Percentiles rank a stretch among this genome's conserved stretches.
These are phyloP conservation scores for Dufourea novaeangliae DNA, from an alignment of 1,140 invertebrate genomes.

Conservation along the genomic window DNA sequence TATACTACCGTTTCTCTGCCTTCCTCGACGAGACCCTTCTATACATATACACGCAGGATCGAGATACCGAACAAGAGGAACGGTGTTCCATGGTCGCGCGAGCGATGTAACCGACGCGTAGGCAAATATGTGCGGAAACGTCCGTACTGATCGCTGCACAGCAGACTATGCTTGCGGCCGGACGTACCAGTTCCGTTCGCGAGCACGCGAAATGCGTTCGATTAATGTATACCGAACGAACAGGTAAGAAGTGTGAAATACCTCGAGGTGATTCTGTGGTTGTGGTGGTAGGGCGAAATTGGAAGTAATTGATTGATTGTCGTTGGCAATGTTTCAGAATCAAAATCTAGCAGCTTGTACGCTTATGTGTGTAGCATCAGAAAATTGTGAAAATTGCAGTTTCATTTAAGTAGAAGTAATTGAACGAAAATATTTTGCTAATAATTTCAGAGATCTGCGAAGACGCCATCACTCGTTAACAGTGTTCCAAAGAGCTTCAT, in stretches of 20 bases:
- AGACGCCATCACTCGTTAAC: no score
- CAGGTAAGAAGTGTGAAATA: slow-evolving; percentile 23
- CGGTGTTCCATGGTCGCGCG: slow-evolving; percentile 14
- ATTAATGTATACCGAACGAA: slow-evolving; percentile 8
- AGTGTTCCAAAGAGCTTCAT: no score
- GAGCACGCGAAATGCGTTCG: slow-evolving; percentile 47
- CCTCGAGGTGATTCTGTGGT: neutral
- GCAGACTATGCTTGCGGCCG: slow-evolving; percentile 69
- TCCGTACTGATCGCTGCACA: slow-evolving; percentile 56
- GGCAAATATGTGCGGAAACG: slow-evolving; percentile 67
- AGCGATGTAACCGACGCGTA: slow-evolving; percentile 58
- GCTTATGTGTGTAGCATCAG: no score
- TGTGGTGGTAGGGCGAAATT: no score
- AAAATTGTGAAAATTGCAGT: no score
- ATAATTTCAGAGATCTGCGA: no score
- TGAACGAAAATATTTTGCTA: no score
- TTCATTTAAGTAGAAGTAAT: no score
- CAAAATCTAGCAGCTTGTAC: no score
- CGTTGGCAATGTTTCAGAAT: no score
- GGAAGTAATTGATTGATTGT: neutral
- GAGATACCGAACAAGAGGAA: slow-evolving; percentile 24
- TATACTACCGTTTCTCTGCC: neutral
- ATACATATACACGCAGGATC: neutral
- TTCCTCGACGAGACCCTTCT: neutral
- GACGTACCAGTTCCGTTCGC: slow-evolving; percentile 43